These are phyloP conservation scores for Nerophis ophidion DNA, from an alignment of 2,113 vertebrate genomes.

Conservation along the genomic window DNA sequence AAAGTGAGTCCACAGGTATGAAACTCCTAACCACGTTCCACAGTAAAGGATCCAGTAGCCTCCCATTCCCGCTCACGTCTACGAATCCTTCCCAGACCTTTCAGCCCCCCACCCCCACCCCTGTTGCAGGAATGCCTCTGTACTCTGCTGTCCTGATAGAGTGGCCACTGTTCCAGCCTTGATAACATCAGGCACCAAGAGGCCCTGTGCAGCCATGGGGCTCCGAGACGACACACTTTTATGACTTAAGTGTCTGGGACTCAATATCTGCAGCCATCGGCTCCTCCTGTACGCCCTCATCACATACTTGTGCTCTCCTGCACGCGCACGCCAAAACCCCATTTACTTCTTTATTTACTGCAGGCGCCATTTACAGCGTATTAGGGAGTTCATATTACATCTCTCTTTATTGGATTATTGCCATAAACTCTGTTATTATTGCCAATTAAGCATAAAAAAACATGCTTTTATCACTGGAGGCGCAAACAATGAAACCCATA, in stretches of 20 bases:
- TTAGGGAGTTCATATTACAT: not conserved
- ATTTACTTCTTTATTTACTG: not conserved
- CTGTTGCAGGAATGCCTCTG: slow-evolving; percentile 60
- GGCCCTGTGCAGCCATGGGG: slow-evolving; percentile 57
- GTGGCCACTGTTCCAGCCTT: slow-evolving; percentile 51
- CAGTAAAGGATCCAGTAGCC: slow-evolving; percentile 43
- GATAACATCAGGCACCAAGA: slow-evolving; percentile 74
- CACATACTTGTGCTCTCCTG: slow-evolving; percentile 38
- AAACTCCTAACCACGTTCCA: slow-evolving; percentile 26
- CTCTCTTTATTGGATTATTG: not conserved
- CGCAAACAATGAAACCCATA: not conserved
- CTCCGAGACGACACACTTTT: slow-evolving; percentile 66
- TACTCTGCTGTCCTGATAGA: slow-evolving; percentile 57
- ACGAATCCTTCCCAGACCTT: slow-evolving; percentile 9
- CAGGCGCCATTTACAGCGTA: no score
- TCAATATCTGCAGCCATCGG: slow-evolving; percentile 66
- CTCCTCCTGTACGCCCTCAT: slow-evolving; percentile 43
- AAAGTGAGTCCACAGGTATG: not conserved
- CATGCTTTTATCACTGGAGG: not conserved
- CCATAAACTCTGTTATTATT: not conserved
- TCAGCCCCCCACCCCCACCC: slow-evolving; percentile 10
- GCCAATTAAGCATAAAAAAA: not conserved
- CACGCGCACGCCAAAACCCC: slow-evolving; percentile 2
- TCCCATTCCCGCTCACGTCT: slow-evolving; percentile 28
- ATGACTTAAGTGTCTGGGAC: slow-evolving; percentile 63